These are phyloP conservation scores for Podotricha telesiphe DNA, from an alignment of 2,888 invertebrate species.

Conservation along the genomic window DNA sequence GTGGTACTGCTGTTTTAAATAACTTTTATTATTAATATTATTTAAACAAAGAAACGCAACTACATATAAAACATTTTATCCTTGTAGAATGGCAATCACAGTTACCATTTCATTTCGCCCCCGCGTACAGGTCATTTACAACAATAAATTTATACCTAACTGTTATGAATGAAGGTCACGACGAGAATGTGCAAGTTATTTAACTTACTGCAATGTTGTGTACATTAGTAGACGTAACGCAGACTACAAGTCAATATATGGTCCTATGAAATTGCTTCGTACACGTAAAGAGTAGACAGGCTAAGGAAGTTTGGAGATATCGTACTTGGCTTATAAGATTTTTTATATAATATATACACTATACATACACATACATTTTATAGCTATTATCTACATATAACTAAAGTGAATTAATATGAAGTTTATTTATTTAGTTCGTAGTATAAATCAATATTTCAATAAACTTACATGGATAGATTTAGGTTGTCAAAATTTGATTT, in stretches of 20 bases:
- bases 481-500: too few species aligned
- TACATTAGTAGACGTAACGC: conserved; percentile 10
- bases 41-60: conserved; percentile 8
- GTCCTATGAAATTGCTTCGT: not conserved
- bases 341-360: too few species aligned
- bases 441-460: too few species aligned
- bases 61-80: not conserved
- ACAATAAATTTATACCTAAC: conserved; percentile 53
- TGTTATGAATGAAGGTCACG: conserved; percentile 53
- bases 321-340: not conserved
- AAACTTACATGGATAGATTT: too few species aligned
- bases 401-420: too few species aligned
- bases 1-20: not conserved
- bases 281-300: not conserved
- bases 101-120: conserved; percentile 72
- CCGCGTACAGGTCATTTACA: conserved; percentile 64
- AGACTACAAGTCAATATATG: conserved; percentile 4
- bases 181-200: conserved; percentile 39
- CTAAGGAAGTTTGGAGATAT: too few species aligned
- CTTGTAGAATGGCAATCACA: conserved; percentile 58
- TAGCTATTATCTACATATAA: too few species aligned
- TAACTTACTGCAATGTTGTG: conserved; percentile 22
- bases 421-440: too few species aligned
- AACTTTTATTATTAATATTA: not conserved
- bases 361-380: too few species aligned